Conservation (phyloP, 2,113 vertebrate genomes). For the Corythaeola cristata region DNA sequence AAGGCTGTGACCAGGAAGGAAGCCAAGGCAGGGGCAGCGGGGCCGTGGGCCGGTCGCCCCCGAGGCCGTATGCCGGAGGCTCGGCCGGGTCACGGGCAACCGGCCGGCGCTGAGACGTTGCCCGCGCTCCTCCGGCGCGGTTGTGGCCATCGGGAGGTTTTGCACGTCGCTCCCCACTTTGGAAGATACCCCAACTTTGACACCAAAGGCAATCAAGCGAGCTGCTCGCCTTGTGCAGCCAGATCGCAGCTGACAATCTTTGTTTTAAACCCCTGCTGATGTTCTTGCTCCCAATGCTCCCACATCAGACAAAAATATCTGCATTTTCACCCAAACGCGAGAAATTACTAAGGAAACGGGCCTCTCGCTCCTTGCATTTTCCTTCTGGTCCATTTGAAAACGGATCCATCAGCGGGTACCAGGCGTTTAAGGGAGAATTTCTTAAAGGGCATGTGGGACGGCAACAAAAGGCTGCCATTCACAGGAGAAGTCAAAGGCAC, state of each 20-base stretch:
- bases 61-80: background rate
- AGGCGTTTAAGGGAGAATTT: conserved; percentile 75
- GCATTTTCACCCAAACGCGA: conserved; percentile 73
- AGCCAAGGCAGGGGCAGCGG: background rate
- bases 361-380: conserved; percentile 69
- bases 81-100: background rate
- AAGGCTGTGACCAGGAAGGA: background rate
- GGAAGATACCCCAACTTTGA: background rate
- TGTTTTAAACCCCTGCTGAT: conserved; percentile 72
- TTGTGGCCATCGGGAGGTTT: background rate
- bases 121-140: background rate
- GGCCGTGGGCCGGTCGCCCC: background rate
- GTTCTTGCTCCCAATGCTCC: conserved; percentile 45
- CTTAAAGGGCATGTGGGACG: conserved; percentile 76
- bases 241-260: conserved; percentile 58
- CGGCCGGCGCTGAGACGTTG: background rate
- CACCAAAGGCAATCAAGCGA: conserved; percentile 13
- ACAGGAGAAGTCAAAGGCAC: conserved; percentile 79
- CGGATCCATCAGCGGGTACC: conserved; percentile 80
- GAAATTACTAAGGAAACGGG: conserved; percentile 81
- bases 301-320: conserved; percentile 64
- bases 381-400: conserved; percentile 78
- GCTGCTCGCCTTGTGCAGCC: conserved; percentile 40
- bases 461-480: conserved; percentile 82
- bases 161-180: background rate